These are phyloP conservation scores for Rhopalosiphum nymphaeae DNA, from an alignment of 2,888 invertebrate species.

Conservation along the genomic window DNA sequence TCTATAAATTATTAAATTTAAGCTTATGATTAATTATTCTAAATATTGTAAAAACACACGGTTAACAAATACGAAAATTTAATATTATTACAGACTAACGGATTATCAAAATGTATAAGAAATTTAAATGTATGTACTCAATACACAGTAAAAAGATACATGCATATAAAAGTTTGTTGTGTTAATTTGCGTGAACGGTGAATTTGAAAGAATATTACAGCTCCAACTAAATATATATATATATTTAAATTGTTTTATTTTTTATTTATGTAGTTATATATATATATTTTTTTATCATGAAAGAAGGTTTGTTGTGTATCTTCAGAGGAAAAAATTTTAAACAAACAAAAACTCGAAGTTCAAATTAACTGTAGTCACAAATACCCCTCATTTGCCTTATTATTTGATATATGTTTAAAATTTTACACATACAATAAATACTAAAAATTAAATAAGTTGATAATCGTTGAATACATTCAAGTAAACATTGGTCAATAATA, in stretches of 20 bases:
- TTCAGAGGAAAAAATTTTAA: background rate
- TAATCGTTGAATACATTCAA: background rate
- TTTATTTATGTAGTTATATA: background rate
- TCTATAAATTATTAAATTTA: no score
- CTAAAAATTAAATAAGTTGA: background rate
- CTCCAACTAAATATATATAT: background rate
- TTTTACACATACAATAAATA: background rate
- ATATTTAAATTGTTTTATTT: background rate
- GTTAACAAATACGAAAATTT: background rate
- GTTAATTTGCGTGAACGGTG: background rate
- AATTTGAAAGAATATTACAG: background rate
- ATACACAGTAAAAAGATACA: no score
- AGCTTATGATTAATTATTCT: no score
- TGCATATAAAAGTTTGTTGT: background rate
- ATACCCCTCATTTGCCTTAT: background rate
- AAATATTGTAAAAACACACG: no score
- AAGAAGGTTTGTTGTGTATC: background rate
- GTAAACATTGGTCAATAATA: background rate
- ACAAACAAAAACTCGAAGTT: background rate
- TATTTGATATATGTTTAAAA: background rate
- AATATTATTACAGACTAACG: background rate
- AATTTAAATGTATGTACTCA: background rate
- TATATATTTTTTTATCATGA: background rate
- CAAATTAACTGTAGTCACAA: background rate
- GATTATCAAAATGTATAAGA: background rate